phyloP scores from a whole-genome alignment of 2,888 invertebrate genomes.

The Caenorhabditis angaria region DNA sequence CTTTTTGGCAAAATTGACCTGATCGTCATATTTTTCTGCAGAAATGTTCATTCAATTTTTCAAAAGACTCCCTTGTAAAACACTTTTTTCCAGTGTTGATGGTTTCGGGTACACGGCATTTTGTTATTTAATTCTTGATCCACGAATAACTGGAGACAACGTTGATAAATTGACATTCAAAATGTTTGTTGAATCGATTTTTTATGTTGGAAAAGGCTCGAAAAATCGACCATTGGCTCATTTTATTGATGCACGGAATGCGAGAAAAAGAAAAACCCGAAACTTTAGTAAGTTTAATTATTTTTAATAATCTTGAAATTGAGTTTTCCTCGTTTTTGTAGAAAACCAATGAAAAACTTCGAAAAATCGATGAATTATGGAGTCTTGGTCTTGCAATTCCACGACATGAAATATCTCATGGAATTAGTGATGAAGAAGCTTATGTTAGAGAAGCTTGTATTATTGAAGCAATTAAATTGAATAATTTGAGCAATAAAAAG shows the following conservation, averaged over 20 bases:
- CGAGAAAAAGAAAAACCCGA: constrained; percentile 25
- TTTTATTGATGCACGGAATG: constrained; percentile 85
- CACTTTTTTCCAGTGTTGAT: constrained; percentile 11
- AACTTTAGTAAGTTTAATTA: constrained; percentile 18
- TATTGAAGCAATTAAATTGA: constrained; percentile 82
- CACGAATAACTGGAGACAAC: constrained; percentile 36
- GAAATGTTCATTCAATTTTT: too few relatives aligned
- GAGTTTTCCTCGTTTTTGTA: constrained; percentile 11
- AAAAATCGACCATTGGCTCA: constrained; percentile 86
- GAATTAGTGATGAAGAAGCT: constrained; percentile 82
- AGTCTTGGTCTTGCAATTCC: constrained; percentile 46
- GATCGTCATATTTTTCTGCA: too few relatives aligned
- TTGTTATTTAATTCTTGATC: constrained; percentile 66
- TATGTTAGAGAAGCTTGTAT: constrained; percentile 92
- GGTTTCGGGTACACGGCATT: constrained; percentile 49
- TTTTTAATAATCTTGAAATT: background rate
- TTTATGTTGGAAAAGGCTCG: constrained; percentile 93
- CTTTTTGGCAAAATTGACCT: too few relatives aligned
- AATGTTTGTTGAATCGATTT: constrained; percentile 85
- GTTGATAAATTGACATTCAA: constrained; percentile 77
- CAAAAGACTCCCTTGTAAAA: background rate
- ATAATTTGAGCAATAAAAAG: constrained; percentile 63
- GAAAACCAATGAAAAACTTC: constrained; percentile 39
- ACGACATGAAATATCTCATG: constrained; percentile 54
- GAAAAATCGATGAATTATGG: constrained; percentile 47